Conservation (phyloP, 2,113 vertebrate species). For the Myotis lucifugus region DNA sequence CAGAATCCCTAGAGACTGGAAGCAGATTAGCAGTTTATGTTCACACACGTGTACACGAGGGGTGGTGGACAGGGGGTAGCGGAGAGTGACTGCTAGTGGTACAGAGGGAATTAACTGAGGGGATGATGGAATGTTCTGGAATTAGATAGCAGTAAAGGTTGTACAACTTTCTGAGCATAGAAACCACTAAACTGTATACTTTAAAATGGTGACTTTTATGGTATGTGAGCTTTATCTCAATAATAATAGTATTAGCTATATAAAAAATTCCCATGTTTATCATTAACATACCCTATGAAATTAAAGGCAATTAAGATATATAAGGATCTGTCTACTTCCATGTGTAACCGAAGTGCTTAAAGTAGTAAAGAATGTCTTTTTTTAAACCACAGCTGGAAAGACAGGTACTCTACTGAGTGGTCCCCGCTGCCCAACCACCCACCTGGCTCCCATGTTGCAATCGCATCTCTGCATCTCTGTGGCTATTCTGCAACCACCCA, state of each 20-base stretch:
- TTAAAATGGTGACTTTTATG: neutral
- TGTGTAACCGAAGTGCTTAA: neutral
- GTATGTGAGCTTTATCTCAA: neutral
- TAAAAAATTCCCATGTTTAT: neutral
- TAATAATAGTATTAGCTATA: neutral
- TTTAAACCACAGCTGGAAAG: neutral
- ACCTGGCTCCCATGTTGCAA: neutral
- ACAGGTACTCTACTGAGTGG: neutral
- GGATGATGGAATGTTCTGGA: neutral
- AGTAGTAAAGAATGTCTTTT: neutral
- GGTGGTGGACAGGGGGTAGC: neutral
- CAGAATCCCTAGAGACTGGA: neutral
- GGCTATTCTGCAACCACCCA: neutral
- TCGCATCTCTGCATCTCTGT: neutral
- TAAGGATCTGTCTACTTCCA: neutral
- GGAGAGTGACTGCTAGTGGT: neutral
- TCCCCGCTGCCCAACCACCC: neutral
- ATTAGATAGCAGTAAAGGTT: neutral
- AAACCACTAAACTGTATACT: neutral
- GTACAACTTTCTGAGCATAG: neutral
- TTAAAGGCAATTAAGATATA: neutral
- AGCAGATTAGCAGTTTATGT: neutral
- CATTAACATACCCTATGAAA: neutral
- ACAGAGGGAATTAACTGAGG: no score
- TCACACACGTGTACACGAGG: no score